These are phyloP conservation scores for Horisme vitalbata DNA, from an alignment of 2,888 invertebrate genomes.

Conservation along the genomic window DNA sequence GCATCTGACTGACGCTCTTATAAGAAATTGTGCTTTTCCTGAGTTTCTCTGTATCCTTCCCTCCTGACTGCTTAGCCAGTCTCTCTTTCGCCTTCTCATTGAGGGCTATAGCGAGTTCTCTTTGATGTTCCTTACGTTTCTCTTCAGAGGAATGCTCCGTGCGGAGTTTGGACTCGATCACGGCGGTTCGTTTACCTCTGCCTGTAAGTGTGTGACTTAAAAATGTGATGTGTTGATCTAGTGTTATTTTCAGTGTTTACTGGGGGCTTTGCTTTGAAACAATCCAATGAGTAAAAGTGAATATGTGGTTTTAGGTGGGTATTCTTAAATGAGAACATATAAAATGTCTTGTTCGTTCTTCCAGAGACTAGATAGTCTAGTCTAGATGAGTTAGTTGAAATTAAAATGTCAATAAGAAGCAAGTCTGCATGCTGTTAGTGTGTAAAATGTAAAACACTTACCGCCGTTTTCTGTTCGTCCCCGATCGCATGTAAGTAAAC, in stretches of 20 bases:
- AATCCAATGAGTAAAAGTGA: too few relatives aligned
- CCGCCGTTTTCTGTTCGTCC: conserved; percentile 75
- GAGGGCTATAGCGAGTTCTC: conserved; percentile 93
- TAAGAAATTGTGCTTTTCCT: conserved; percentile 98
- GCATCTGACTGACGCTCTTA: conserved; percentile 95
- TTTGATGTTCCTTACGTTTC: conserved; percentile 97
- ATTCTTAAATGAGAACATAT: too few relatives aligned
- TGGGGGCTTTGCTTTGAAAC: too few relatives aligned
- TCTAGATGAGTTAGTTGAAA: too few relatives aligned
- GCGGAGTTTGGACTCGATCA: conserved; percentile 95
- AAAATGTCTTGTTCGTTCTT: too few relatives aligned
- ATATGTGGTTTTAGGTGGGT: too few relatives aligned
- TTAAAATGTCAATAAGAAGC: not conserved
- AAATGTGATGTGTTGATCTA: not conserved
- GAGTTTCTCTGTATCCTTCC: conserved; percentile 93
- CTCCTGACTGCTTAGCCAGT: conserved; percentile 92
- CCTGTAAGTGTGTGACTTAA: conserved; percentile 55
- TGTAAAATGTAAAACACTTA: conserved; percentile 52
- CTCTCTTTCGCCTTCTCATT: conserved; percentile 97
- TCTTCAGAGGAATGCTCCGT: conserved; percentile 98
- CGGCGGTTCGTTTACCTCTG: conserved; percentile 92
- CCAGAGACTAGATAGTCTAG: too few relatives aligned
- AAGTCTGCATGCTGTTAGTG: conserved; percentile 33
- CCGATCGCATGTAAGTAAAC: conserved; percentile 72
- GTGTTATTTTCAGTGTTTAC: not conserved